phyloP scores from a whole-genome alignment of 2,797 vertebrate genomes.

The Oryzias sinensis region DNA sequence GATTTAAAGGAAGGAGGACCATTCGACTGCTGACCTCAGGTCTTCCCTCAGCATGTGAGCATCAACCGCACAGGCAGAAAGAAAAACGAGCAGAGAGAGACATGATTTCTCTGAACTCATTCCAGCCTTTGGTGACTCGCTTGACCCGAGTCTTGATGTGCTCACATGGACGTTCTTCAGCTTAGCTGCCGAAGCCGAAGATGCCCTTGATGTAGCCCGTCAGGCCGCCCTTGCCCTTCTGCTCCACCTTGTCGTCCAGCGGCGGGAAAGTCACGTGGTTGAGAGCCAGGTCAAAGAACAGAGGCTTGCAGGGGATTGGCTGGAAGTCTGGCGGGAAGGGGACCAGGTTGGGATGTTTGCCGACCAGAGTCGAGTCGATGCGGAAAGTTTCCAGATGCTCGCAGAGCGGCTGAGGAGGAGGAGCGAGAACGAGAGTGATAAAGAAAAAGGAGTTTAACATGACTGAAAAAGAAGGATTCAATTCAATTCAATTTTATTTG shows the following conservation, averaged over 20 bases:
- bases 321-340: constrained; percentile 96
- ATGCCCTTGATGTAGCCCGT: constrained; percentile 99
- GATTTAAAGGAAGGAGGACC: not conserved
- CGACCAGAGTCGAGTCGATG: constrained; percentile 88
- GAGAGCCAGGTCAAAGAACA: constrained; percentile 98
- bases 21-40: not conserved
- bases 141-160: constrained; percentile 7
- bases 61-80: not conserved
- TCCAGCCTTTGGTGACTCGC: constrained; percentile 17
- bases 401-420: constrained; percentile 82
- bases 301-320: constrained; percentile 95
- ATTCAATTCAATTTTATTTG: too few species aligned
- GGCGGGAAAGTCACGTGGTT: constrained; percentile 95
- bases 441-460: too few species aligned
- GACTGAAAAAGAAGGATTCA: too few species aligned
- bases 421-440: not conserved
- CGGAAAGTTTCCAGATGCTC: constrained; percentile 91
- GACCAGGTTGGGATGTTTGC: constrained; percentile 94
- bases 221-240: constrained; percentile 95
- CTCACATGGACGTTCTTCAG: not conserved
- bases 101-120: constrained; percentile 15
- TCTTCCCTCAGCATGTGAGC: too few species aligned
- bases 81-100: not conserved
- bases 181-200: constrained; percentile 97
- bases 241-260: constrained; percentile 97